Base-by-base conservation (phyloP, 2,888 invertebrate species). In the Xestia sexstrigata region DNA sequence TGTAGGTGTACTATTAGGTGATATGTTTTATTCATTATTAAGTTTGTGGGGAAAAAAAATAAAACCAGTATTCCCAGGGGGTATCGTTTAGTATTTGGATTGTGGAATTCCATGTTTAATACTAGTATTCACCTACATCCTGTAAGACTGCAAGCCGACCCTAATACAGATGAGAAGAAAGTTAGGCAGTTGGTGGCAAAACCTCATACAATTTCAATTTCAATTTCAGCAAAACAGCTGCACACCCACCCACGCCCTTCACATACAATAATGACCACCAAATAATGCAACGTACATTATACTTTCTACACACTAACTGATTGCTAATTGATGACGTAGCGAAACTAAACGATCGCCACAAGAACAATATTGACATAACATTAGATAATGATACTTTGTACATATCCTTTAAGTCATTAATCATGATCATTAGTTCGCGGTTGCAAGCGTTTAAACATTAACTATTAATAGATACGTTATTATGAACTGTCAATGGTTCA, bases 341-440 rank as follows among this genome's bases (percentile, higher is more conserved):
- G 45, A 68, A 68, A 73, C 78, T 79, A 80, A 81, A 67, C 72
- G 66, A 83, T 55, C 74, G 70, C 72, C 63, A 68, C 52, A 70
- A 71, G 80, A 82, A 83, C 84, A 85, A 81, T 87, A 88, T 87
- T 87, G 84, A 83, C 76, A 76, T 81, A 75, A 75, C 73, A 77
- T 82, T 81, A 66, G 76, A 81, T 84, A 86, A 89, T 85, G 82
- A 88, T 85, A 87, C 78, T 81, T 83, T 66, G 76, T 78, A 79
- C 77, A 75, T 79, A 84, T 84, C 78, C 80, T 78, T 78, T 60
- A 13, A 55, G 45, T 84, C 79, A 89, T 88, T 84, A 89, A 89
- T 89, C 86, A 89, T 52, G 69, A 77, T 86, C 81, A 83, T 86
- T 85, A 83, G 70, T 70, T 72, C 20, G 76, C 75, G 65, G 69